Base-by-base conservation (phyloP, 2,888 invertebrate genomes). In the Sabellastarte sp. region DNA sequence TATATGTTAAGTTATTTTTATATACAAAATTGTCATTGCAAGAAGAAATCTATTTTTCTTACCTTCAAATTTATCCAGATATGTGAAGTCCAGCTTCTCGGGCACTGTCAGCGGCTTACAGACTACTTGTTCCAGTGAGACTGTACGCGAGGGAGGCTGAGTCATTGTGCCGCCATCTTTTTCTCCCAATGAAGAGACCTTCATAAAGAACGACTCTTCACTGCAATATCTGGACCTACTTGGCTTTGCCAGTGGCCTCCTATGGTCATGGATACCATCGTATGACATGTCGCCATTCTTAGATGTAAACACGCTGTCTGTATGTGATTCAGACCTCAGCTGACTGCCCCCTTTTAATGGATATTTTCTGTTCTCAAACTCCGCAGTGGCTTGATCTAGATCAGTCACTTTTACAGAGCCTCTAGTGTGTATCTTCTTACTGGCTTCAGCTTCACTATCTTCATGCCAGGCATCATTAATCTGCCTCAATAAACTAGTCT, bases 41-140 rank as follows among this genome's bases (percentile, higher is more conserved):
- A n/a, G n/a, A n/a, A n/a, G n/a, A n/a, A n/a, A n/a, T n/a, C n/a
- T n/a, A n/a, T 10, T 10, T 41, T 41, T 50, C 86, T 86, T 86
- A 93, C 94, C 94, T 90, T 95, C 93, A 86, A 95, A 95, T 85
- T 93, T 93, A 85, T 94, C 92, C 83, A 91, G 91, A 68, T 91
- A 87, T 78, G 90, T 89, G 84, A 92, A 92, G 86, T 93, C 91
- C 74, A 93, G 87, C 85, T 93, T 93, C 81, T 92, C 91, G 2
- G 92, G 92, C 64, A 93, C 90, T 81, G 90, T 91, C 83, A 90
- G 90, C 50, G 92, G 91, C 73, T 89, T 89, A 50, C 87, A 84
- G 33, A 89, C 86, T 74, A 87, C 61, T 29, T 69, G 66, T n/a
- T 68, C 67, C 28, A 73, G 62, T 3, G 69, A 68, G 15, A 69